These are phyloP conservation scores for Arvicanthis niloticus DNA, from an alignment of 2,113 vertebrate genomes.

Conservation along the genomic window DNA sequence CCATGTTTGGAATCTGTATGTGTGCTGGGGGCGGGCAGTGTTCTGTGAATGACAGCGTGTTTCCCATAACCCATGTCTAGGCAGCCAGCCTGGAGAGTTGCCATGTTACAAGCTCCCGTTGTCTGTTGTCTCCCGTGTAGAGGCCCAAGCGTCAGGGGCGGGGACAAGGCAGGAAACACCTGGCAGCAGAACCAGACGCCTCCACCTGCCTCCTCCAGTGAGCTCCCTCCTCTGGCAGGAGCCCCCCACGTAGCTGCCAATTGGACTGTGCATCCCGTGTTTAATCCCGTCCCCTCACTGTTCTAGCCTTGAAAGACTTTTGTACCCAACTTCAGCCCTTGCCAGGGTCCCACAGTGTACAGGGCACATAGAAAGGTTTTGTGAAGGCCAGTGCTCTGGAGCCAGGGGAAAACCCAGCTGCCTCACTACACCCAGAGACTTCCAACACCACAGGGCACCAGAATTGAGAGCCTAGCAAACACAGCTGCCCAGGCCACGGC, in stretches of 20 bases:
- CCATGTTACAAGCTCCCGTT: neutral
- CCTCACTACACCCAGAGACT: rapidly evolving
- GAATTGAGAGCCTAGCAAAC: neutral
- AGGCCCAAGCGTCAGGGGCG: rapidly evolving
- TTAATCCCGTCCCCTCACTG: rapidly evolving
- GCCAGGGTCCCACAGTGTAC: neutral
- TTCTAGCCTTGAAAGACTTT: rapidly evolving
- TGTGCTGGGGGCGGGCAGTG: neutral
- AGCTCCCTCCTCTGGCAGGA: neutral
- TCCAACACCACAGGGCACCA: neutral
- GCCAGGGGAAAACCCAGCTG: neutral
- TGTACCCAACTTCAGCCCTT: neutral
- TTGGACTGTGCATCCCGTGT: neutral
- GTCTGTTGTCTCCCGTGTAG: neutral
- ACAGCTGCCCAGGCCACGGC: rapidly evolving
- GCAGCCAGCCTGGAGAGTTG: neutral
- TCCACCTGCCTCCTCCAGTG: constrained; percentile 12
- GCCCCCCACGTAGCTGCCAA: neutral
- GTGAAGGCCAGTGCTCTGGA: neutral
- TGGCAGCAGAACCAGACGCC: constrained; percentile 49
- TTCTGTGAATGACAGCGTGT: neutral
- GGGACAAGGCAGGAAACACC: constrained; percentile 48
- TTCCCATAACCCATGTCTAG: neutral
- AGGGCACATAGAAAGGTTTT: neutral
- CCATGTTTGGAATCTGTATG: neutral